Base-by-base conservation (phyloP, 1,140 invertebrate genomes). In the Bombus pascuorum region DNA sequence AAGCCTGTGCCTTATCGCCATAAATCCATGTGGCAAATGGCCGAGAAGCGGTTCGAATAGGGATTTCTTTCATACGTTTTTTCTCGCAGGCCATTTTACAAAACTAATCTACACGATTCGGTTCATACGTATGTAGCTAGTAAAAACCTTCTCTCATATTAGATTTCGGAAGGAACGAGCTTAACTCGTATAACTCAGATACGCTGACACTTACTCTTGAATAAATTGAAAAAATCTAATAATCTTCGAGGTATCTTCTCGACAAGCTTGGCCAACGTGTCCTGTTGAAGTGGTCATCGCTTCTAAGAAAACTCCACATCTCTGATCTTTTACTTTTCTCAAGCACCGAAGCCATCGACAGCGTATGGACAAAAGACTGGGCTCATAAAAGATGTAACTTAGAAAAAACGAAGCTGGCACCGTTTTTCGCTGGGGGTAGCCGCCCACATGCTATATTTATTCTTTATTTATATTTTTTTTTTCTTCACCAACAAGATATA, bases 1-100 rank as follows among this genome's bases (percentile, higher is more conserved):
- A 83, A 72, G 53, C 86, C 78, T 85, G 76, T 85, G 75, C 89
- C 86, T 81, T 87, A 81, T 85, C 83, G 78, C 53, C 78, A 85
- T 81, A 79, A 87, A 85, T 82, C 79, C 86, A 66, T 74, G 32
- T 78, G 83, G 78, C 78, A 81, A 85, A 81, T 81, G 78, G 70
- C 70, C 71, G 57, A n/a, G 34, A 68, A 81, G 59, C 44, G 34
- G 42, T 39, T 39, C 83, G 77, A 81, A 85, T 81, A 74, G 78
- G 44, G 77, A 81, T 74, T 68, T 42, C 57, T 81, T 81, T 81
- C 78, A 34, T 68, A 28, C 37, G 83, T 25, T 68, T 74, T 34
- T 73, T 59, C 59, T 53, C 53, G 1, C 37, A 8, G 10, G 0
- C 47, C 47, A 39, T 77, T 84, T 79, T 79, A 71, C 76, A 13